Base-by-base conservation (phyloP, 2,113 vertebrate species). In the Indicator maculatus region DNA sequence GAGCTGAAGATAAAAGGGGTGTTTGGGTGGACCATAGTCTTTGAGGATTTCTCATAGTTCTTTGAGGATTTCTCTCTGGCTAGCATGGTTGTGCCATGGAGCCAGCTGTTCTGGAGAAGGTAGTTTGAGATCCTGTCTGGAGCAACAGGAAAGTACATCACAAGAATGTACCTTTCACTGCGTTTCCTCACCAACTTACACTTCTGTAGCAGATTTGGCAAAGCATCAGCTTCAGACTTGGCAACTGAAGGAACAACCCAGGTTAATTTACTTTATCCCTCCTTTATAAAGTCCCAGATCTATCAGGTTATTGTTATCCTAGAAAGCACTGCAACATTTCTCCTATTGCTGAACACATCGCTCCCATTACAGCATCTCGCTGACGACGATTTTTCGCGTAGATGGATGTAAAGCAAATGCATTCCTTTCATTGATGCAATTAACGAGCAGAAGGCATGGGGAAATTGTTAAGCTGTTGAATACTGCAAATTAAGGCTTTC, bases 401-500 rank as follows among this genome's bases (percentile, higher is more conserved):
- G 72, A 87, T 55, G 41, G 78, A 65, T 91, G 83, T 72, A 91
- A 91, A 93, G 86, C 65, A 87, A 74, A 81, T 55, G 13, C 66
- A 61, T 91, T 95, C 88, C 69, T 95, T 93, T 93, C 63, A 76
- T 1, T 65, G 70, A 88, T 76, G 50, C 85, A 86, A 55, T 86
- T 96, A 95, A 85, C 41, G 65, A 90, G 73, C 61, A 86, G 73
- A 91, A 93, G n/a, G 61, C 24, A 7, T 55, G 53, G 70, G 61
- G 31, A 65, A 93, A 90, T 39, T 50, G 61, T 86, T 83, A 81
- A 88, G n/a, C n/a, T 81, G 79, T 38, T 81, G 80, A 91, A 93
- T 75, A 45, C 30, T 84, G 61, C 73, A 94, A 94, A 91, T 90
- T 65, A 86, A 93, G 41, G 61, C 83, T 76, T 95, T 95, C 83